phyloP scores from a whole-genome alignment of 2,113 vertebrate genomes.

The Falcunculus frontatus region DNA sequence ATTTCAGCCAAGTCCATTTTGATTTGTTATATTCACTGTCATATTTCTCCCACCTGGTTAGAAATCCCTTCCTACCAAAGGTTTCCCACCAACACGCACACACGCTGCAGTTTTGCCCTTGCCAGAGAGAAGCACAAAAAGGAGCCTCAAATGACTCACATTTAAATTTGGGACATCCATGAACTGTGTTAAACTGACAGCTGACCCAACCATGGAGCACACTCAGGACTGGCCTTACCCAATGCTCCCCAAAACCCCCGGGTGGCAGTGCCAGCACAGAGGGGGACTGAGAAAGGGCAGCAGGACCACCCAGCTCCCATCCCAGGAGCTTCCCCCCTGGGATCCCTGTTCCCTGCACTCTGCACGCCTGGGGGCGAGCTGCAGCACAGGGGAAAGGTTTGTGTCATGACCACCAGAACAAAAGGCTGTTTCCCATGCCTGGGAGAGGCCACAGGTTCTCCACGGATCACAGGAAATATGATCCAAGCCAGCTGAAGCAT shows the following conservation, averaged over 20 bases:
- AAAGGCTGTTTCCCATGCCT: not conserved
- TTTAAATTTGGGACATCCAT: not conserved
- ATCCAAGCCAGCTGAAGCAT: not conserved
- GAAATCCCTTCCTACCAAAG: not conserved
- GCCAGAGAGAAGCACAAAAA: accelerated
- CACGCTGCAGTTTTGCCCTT: accelerated
- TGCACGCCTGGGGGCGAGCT: accelerated
- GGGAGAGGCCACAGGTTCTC: not conserved
- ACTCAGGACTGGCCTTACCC: not conserved
- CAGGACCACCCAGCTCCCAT: not conserved
- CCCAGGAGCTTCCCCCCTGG: not conserved
- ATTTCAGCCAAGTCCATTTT: not conserved
- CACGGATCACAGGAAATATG: not conserved
- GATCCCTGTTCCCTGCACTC: not conserved
- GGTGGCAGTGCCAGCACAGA: not conserved
- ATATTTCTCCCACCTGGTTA: not conserved
- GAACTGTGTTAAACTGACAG: not conserved
- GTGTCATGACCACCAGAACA: not conserved
- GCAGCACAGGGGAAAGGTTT: not conserved
- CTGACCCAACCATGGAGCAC: accelerated
- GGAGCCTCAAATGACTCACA: accelerated
- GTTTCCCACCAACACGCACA: accelerated
- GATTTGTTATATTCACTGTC: not conserved
- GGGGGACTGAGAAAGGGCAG: not conserved
- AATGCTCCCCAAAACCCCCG: accelerated